phyloP scores from a whole-genome alignment of 2,888 invertebrate genomes.

The Oxyteleia sp. region DNA sequence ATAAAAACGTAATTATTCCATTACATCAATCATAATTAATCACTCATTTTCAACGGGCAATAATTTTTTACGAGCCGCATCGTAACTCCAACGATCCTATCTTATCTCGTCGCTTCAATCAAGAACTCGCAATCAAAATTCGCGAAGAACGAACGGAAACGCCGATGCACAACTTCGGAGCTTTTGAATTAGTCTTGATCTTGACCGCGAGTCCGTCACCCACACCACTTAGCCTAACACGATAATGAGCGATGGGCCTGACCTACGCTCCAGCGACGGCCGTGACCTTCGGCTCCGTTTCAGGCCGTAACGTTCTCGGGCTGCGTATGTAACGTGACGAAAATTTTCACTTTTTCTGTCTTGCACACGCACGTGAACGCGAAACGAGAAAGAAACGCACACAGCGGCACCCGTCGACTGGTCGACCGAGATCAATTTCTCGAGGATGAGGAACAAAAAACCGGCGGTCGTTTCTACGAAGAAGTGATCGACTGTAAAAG shows the following conservation, averaged over 20 bases:
- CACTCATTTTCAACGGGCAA: too few relatives aligned
- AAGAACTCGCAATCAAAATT: too few relatives aligned
- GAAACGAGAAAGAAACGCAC: slow-evolving; percentile 32
- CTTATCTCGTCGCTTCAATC: too few relatives aligned
- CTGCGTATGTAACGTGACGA: slow-evolving; percentile 67
- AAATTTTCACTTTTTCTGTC: slow-evolving; percentile 66
- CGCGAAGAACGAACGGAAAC: too few relatives aligned
- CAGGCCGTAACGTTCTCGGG: slow-evolving; percentile 75
- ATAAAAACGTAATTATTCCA: too few relatives aligned
- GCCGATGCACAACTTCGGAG: slow-evolving; percentile 1
- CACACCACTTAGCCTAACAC: slow-evolving; percentile 76
- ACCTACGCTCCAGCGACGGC: slow-evolving; percentile 85
- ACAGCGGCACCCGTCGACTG: slow-evolving; percentile 71
- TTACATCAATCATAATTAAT: too few relatives aligned
- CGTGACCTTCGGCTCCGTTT: slow-evolving; percentile 84
- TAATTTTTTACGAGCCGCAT: too few relatives aligned
- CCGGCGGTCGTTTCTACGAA: slow-evolving; percentile 75
- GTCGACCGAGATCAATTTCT: slow-evolving; percentile 80
- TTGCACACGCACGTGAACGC: neutral
- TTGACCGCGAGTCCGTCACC: slow-evolving; percentile 66
- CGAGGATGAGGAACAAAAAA: slow-evolving; percentile 78
- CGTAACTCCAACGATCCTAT: too few relatives aligned
- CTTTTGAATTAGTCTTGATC: slow-evolving; percentile 62
- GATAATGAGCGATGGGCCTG: slow-evolving; percentile 85
- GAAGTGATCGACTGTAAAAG: slow-evolving; percentile 72